Evolutionary conservation across 2,797 vertebrate species (phyloP), one percentile per base, ranked within the genome.

Genomic region (Melanotaenia boesemani): DNA sequence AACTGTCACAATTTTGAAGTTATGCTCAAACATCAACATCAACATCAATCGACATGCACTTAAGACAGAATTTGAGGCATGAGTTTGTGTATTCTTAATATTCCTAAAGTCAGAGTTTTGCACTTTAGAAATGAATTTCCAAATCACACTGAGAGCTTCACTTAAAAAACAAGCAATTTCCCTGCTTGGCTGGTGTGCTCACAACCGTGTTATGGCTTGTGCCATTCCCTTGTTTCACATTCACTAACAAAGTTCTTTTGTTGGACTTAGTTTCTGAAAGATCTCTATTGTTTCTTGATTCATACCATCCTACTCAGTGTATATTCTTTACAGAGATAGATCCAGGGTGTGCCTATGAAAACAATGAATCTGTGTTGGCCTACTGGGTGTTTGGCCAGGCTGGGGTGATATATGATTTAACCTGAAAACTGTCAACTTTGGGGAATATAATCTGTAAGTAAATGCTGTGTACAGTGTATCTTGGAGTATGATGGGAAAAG

Each of bases 251-350:
- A 3, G 30, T 64, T 32, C 24, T 64, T 69, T 84, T 87, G 85
- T 86, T 74, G 2, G 39, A 39, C 57, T 55, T 48, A 8, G 30
- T 54, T 50, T 54, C 59, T 77, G 70, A 89, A 83, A 86, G 84
- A 77, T 64, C 36, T 67, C 46, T 79, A 79, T 88, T 88, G 86
- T 90, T 69, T 60, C 41, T 7, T 32, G 10, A 41, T 48, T 70
- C 39, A 50, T 63, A 56, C 55, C 28, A 52, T 44, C 72, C 67
- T 28, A 30, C 61, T 70, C 37, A 57, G 54, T 61, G 39, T 64
- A 32, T 80, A 34, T 81, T 60, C 16, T 20, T 54, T 70, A 39
- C 22, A 62, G 28, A 44, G 46, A 56, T 6, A 1, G 41, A 63
- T 65, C 62, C 39, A 58, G 37, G 44, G 44, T 0, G 24, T 66